Evolutionary conservation across 2,797 vertebrate species (phyloP).

Genomic region (Tinamus major): DNA sequence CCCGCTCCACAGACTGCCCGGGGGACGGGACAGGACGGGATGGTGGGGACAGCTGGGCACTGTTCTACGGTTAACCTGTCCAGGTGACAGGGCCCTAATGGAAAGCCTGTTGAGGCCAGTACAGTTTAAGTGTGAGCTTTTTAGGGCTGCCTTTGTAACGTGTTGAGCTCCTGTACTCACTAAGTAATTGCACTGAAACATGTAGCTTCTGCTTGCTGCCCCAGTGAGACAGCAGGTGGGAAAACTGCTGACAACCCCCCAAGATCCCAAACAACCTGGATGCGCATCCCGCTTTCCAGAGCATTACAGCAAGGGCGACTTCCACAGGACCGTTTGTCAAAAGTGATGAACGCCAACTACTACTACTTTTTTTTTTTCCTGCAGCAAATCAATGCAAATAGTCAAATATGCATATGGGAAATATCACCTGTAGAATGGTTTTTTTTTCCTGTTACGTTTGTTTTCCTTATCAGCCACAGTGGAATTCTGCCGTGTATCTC

Average conservation of each 20-base stretch:
- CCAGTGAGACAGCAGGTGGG: background rate
- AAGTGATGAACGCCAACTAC: background rate
- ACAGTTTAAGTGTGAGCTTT: background rate
- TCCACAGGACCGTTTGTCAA: background rate
- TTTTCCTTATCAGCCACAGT: background rate
- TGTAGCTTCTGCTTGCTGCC: background rate
- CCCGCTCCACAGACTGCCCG: background rate
- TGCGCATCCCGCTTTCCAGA: background rate
- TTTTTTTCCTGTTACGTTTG: background rate
- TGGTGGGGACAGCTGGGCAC: background rate
- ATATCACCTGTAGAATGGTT: background rate
- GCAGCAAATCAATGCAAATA: fast-evolving
- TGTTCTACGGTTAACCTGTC: background rate
- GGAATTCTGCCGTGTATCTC: background rate
- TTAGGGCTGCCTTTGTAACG: background rate
- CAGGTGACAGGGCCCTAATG: background rate
- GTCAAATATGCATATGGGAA: background rate
- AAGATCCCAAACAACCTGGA: background rate
- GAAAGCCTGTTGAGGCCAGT: background rate
- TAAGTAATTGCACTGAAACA: background rate
- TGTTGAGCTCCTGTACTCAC: background rate
- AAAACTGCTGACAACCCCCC: background rate
- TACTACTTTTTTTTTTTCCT: background rate
- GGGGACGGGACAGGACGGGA: background rate
- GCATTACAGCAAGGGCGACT: background rate